phyloP scores from a whole-genome alignment of 2,888 invertebrate species.

The Ochropleura leucogaster region DNA sequence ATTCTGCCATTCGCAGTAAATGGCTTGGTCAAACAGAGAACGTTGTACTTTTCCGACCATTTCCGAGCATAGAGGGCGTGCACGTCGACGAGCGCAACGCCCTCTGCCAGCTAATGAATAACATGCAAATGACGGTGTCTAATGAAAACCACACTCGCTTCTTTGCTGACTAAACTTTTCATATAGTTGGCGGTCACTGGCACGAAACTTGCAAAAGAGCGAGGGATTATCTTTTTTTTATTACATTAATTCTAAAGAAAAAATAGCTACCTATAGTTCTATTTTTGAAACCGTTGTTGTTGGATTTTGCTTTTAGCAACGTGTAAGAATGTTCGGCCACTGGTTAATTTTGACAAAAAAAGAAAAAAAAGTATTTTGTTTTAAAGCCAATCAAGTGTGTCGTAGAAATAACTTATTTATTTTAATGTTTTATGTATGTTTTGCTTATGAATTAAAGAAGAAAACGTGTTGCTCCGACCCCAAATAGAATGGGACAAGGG shows the following conservation, averaged over 20 bases:
- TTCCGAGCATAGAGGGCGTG: constrained; percentile 59
- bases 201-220: constrained; percentile 61
- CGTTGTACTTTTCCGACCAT: constrained; percentile 60
- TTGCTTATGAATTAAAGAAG: too few relatives aligned
- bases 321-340: not conserved
- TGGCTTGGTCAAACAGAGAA: constrained; percentile 54
- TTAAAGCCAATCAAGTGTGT: not conserved
- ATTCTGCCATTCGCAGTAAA: constrained; percentile 27
- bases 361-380: not conserved
- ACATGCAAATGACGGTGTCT: constrained; percentile 85
- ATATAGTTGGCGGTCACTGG: constrained; percentile 55
- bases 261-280: not conserved
- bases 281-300: not conserved
- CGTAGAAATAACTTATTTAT: not conserved
- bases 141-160: constrained; percentile 83
- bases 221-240: constrained; percentile 28
- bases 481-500: too few relatives aligned
- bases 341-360: not conserved
- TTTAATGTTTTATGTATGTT: not conserved
- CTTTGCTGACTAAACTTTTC: constrained; percentile 73
- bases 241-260: not conserved
- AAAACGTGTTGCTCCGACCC: too few relatives aligned
- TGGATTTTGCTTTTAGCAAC: too few relatives aligned
- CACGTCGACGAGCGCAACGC: constrained; percentile 63
- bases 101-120: constrained; percentile 83